phyloP scores from a whole-genome alignment of 1,140 invertebrate genomes.

The Drosophila carrolli region DNA sequence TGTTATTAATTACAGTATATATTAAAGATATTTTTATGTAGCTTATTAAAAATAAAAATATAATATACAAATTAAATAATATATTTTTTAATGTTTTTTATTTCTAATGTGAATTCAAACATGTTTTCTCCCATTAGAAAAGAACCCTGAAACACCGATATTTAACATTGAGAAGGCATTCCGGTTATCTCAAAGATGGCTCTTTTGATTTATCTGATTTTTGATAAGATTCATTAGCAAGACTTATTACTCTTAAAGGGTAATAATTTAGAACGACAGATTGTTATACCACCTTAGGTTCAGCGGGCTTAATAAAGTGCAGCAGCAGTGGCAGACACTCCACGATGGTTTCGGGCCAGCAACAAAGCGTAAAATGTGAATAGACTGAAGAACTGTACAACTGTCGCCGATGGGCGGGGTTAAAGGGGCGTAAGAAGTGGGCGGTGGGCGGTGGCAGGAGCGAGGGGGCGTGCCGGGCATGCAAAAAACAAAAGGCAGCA shows the following conservation, averaged over 20 bases:
- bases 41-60: too few relatives aligned
- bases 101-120: too few relatives aligned
- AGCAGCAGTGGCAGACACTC: constrained; percentile 39
- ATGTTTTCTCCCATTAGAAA: too few relatives aligned
- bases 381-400: constrained; percentile 59
- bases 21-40: too few relatives aligned
- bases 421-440: constrained; percentile 2
- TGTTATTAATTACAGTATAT: too few relatives aligned
- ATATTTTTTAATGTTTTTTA: too few relatives aligned
- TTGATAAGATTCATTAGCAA: not conserved
- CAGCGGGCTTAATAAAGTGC: constrained; percentile 63
- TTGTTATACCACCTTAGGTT: constrained; percentile 4
- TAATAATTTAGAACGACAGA: not conserved
- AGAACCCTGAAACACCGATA: too few relatives aligned
- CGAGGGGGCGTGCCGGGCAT: constrained; percentile 61
- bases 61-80: too few relatives aligned
- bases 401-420: constrained; percentile 25
- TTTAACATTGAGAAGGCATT: not conserved
- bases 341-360: constrained; percentile 56
- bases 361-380: constrained; percentile 76
- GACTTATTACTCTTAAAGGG: not conserved
- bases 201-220: too few relatives aligned
- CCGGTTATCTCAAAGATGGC: not conserved
- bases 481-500: constrained; percentile 69
- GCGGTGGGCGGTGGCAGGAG: constrained; percentile 19